Percentiles rank a stretch among this genome's conserved stretches.
Evolutionary conservation across 53 echinoderm and acorn worm genomes (phyloP).

Genomic region (Zoroaster sp.): DNA sequence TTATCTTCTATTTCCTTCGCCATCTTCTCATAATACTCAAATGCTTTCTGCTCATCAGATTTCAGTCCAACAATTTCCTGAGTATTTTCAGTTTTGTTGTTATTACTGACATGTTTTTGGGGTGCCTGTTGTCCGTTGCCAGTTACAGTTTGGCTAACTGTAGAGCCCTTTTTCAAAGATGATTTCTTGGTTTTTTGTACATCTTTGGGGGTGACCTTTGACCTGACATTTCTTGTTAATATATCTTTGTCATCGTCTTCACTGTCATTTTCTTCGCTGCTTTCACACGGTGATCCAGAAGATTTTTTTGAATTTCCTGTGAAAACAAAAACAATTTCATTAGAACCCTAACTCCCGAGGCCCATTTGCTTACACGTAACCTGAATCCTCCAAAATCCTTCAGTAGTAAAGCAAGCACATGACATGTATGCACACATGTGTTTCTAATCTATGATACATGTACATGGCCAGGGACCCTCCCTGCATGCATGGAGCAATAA

Average conservation of each 20-base stretch:
- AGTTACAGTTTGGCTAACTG: too few relatives aligned
- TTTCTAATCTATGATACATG: too few relatives aligned
- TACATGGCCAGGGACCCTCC: too few relatives aligned
- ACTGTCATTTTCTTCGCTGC: neutral
- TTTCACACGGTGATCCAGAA: neutral
- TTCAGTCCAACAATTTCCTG: neutral
- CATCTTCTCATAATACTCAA: conserved; percentile 83
- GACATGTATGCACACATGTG: too few relatives aligned
- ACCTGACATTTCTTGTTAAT: neutral
- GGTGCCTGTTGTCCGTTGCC: neutral
- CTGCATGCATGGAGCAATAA: too few relatives aligned
- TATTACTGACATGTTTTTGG: neutral
- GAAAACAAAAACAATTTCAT: neutral
- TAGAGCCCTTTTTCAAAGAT: neutral
- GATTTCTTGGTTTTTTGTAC: neutral
- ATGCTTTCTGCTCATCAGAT: conserved; percentile 64
- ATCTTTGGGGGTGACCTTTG: neutral
- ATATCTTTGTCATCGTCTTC: neutral
- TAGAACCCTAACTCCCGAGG: too few relatives aligned
- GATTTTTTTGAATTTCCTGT: neutral
- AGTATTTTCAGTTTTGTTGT: neutral
- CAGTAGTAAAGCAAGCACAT: too few relatives aligned
- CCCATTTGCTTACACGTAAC: too few relatives aligned
- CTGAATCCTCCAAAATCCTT: too few relatives aligned
- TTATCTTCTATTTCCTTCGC: conserved; percentile 52